phyloP scores from a whole-genome alignment of 2,113 vertebrate species.

The Micromys minutus region DNA sequence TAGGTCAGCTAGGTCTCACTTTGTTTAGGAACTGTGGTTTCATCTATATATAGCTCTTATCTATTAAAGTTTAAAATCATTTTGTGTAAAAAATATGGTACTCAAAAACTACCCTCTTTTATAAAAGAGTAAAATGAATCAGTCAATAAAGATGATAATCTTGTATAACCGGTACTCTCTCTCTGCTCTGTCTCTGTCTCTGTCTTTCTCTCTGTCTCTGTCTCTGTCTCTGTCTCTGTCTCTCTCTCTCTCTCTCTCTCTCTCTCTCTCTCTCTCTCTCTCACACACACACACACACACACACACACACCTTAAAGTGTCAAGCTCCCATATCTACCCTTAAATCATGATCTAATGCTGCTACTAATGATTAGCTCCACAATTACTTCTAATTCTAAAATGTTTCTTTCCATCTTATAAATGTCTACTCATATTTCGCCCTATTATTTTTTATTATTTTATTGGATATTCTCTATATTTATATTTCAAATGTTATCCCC shows the following conservation, averaged over 20 bases:
- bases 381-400: not conserved
- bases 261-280: too few species aligned
- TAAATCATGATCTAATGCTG: not conserved
- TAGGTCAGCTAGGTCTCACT: not conserved
- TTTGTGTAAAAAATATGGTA: not conserved
- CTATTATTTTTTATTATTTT: not conserved
- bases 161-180: not conserved
- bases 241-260: too few species aligned
- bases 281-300: not conserved
- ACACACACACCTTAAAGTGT: not conserved
- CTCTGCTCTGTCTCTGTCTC: too few species aligned
- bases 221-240: too few species aligned
- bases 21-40: not conserved
- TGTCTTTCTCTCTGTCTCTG: too few species aligned
- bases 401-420: not conserved
- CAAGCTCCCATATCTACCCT: slow-evolving; percentile 23
- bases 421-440: not conserved
- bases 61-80: not conserved
- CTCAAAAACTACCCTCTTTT: not conserved
- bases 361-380: not conserved
- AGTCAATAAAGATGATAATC: not conserved
- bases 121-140: not conserved
- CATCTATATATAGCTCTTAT: not conserved
- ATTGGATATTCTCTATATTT: too few species aligned
- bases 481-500: too few species aligned